A percentile compares a stretch with the other conserved stretches of the same genome.
These are phyloP conservation scores for Heliothis virescens DNA, from an alignment of 1,140 invertebrate species.

Conservation along the genomic window DNA sequence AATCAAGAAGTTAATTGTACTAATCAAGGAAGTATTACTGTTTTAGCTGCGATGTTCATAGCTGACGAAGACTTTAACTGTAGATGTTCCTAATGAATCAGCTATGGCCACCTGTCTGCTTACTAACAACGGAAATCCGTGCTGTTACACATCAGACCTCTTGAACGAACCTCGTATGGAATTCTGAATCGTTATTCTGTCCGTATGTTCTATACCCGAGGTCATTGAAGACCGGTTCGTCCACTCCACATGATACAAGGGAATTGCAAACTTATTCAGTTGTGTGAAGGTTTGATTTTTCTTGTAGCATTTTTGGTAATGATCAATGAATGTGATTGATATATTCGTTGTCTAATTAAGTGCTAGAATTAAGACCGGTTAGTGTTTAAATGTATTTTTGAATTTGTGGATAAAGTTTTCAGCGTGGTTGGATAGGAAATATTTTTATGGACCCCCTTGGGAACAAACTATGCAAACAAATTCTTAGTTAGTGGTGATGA, in stretches of 20 bases:
- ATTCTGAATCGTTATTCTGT: constrained; percentile 46
- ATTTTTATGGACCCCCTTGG: too few species aligned
- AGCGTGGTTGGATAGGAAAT: not conserved
- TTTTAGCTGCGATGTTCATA: too few species aligned
- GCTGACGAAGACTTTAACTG: too few species aligned
- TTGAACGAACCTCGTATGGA: constrained; percentile 39
- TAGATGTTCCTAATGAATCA: too few species aligned
- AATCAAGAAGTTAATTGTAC: too few species aligned
- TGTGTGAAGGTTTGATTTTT: constrained; percentile 21
- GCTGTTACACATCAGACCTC: constrained; percentile 34
- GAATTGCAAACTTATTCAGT: constrained; percentile 4
- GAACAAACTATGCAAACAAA: too few species aligned
- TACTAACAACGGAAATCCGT: constrained; percentile 11
- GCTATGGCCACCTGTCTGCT: not conserved
- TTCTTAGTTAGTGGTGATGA: too few species aligned
- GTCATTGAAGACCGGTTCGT: constrained; percentile 44
- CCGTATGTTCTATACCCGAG: constrained; percentile 44
- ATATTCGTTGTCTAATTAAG: constrained; percentile 42
- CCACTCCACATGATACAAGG: not conserved
- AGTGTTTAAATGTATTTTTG: constrained; percentile 8
- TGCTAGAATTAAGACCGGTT: constrained; percentile 22
- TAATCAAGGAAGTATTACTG: too few species aligned
- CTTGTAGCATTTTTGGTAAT: not conserved
- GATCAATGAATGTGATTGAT: constrained; percentile 42
- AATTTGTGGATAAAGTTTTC: constrained; percentile 6